Evolutionary conservation across 92 coral and sea anemone genomes (phyloP), one percentile per base, ranked within the genome.

Genomic region (Micromussa lordhowensis): DNA sequence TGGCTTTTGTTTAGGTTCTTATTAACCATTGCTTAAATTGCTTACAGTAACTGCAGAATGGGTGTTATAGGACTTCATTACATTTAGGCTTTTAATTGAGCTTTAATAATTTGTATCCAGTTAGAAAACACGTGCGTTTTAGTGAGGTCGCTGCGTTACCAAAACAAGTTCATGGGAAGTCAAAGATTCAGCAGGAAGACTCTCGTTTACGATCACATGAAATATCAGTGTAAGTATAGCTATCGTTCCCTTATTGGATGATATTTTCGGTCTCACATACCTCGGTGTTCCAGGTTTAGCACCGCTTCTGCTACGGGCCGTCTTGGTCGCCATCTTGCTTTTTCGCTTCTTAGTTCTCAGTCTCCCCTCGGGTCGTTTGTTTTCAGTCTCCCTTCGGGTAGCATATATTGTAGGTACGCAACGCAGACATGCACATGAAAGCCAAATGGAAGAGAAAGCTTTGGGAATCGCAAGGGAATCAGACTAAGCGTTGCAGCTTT

Each of bases 301-400:
- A 29, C 59, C 34, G 22, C 79, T 84, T 80, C 81, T 85, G 26
- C 55, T 71, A n/a, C 64, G 53, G 24, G 63, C 79, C 51, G 54
- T 36, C 89, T 88, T 85, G 74, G 82, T 85, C 89, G 91, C 94
- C 94, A 91, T 91, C 75, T 91, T 91, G 83, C 66, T 75, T 86
- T n/a, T 83, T 26, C n/a, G 30, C 18, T 11, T 3, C 14, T 11
- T 86, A 28, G 93, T 21, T 16, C 48, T 80, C 89, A 88, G 84
- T 57, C 68, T 40, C 16, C 68, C 36, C 0, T 57, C 77, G 26
- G 71, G 51, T 8, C 12, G 10, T 44, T 44, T 8, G 51, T 44
- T 44, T 36, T 32, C 48, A 1, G 10, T 22, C 44, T 71, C 24
- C 35, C 24, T 24, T 18, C 49, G 4, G 28, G 17, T 31, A 11